These are phyloP conservation scores for Pyrocoelia pectoralis DNA, from an alignment of 2,888 invertebrate genomes.

Conservation along the genomic window DNA sequence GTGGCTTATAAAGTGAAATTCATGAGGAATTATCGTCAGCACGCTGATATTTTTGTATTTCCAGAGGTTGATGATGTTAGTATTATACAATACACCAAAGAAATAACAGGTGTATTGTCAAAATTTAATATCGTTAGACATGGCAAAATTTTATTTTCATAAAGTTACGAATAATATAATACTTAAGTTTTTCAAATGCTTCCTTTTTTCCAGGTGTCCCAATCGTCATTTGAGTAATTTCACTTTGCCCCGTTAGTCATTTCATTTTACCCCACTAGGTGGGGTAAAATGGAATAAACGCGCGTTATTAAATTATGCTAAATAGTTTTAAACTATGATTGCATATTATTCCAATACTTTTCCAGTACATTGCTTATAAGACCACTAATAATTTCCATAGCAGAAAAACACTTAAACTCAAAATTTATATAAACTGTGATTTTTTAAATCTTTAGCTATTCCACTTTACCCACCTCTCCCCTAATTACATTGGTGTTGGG, in stretches of 20 bases:
- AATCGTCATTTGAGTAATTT: not conserved
- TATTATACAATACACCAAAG: not conserved
- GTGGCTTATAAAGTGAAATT: slow-evolving; percentile 4
- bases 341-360: not conserved
- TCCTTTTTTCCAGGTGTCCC: too few species aligned
- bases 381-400: too few species aligned
- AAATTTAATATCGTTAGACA: slow-evolving; percentile 1
- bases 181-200: too few species aligned
- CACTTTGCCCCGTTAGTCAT: not conserved
- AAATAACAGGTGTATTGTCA: not conserved
- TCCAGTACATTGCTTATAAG: too few species aligned
- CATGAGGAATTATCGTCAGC: not conserved
- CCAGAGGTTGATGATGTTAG: not conserved
- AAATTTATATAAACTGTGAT: too few species aligned
- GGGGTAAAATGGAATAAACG: not conserved
- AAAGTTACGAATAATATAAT: not conserved
- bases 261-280: not conserved
- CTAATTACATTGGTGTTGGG: too few species aligned
- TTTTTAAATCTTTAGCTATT: too few species aligned
- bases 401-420: too few species aligned
- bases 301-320: not conserved
- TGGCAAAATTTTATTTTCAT: slow-evolving; percentile 6
- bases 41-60: slow-evolving; percentile 2
- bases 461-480: too few species aligned
- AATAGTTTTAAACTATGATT: not conserved